These are phyloP conservation scores for Micronycteris hirsuta DNA, from an alignment of 2,113 vertebrate species.

Conservation along the genomic window DNA sequence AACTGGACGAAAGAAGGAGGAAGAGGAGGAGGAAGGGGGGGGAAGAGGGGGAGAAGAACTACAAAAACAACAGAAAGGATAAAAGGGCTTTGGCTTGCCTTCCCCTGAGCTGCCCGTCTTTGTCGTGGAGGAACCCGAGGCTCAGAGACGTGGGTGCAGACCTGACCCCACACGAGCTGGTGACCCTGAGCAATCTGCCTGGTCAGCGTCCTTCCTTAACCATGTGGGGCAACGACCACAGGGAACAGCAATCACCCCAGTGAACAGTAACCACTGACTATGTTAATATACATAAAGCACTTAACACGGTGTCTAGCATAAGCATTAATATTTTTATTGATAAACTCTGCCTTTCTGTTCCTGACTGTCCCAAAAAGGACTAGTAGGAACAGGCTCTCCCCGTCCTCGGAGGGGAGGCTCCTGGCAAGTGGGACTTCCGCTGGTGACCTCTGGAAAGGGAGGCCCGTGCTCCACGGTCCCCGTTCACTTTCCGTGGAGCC, in stretches of 20 bases:
- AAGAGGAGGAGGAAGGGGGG: background rate
- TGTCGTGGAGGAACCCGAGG: background rate
- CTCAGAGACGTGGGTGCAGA: background rate
- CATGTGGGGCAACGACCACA: background rate
- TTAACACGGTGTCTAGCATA: background rate
- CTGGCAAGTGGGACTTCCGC: background rate
- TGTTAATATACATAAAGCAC: background rate
- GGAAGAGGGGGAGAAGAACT: background rate
- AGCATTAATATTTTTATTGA: background rate
- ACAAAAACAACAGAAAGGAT: background rate
- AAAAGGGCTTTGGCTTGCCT: background rate
- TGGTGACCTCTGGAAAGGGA: background rate
- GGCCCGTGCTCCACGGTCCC: rapidly evolving
- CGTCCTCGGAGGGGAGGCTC: background rate
- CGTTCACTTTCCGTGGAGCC: background rate
- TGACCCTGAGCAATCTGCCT: background rate
- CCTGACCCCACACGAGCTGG: background rate
- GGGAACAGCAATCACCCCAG: background rate
- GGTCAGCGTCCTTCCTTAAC: background rate
- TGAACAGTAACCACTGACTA: background rate
- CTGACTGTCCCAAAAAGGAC: background rate
- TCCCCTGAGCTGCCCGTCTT: background rate
- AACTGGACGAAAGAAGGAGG: background rate
- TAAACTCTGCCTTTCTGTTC: background rate
- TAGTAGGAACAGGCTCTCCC: background rate